Evolutionary conservation across 2,113 vertebrate species (phyloP).

Genomic region (Cyanoderma ruficeps): DNA sequence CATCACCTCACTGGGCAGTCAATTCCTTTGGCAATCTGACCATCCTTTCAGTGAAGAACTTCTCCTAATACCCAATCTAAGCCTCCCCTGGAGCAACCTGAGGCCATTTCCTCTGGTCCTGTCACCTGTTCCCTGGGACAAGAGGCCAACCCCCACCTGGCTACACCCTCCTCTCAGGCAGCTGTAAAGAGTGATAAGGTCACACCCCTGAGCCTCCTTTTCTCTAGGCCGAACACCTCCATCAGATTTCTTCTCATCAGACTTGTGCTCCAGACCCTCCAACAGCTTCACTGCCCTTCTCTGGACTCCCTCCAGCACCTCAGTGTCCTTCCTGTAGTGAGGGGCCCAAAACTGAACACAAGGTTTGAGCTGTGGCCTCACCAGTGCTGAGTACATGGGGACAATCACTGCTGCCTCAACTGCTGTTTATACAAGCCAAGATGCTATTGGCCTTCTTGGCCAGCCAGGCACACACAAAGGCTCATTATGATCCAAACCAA

Average conservation of each 20-base stretch:
- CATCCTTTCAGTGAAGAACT: background rate
- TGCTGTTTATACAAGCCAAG: background rate
- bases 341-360: background rate
- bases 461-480: background rate
- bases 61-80: background rate
- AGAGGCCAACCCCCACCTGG: background rate
- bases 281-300: background rate
- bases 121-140: background rate
- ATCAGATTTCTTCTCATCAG: background rate
- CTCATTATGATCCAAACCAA: background rate
- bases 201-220: background rate
- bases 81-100: background rate
- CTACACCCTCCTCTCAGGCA: background rate
- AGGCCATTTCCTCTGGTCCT: background rate
- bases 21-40: background rate
- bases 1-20: background rate
- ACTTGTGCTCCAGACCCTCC: background rate
- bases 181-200: background rate
- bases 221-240: background rate
- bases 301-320: accelerated
- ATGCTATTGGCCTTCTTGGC: background rate
- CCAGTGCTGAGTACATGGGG: accelerated
- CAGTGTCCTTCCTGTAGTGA: background rate
- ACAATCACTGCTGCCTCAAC: background rate
- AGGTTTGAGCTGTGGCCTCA: background rate